Evolutionary conservation across 2,888 invertebrate genomes (phyloP).

Genomic region (Cremastinae sp.): DNA sequence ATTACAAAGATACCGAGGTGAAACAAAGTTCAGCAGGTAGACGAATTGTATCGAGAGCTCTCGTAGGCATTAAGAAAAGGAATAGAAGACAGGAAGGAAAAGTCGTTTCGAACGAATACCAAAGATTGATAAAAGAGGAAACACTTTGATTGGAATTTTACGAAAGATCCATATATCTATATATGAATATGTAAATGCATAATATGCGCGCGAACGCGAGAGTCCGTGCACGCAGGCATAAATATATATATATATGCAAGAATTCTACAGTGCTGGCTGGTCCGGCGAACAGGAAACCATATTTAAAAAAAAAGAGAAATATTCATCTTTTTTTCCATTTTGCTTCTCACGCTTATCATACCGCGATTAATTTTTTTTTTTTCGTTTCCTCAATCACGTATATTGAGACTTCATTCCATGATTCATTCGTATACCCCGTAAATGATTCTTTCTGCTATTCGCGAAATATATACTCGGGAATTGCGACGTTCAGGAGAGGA

Average conservation of each 20-base stretch:
- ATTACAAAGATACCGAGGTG: too few species aligned
- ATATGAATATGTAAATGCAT: slow-evolving; percentile 45
- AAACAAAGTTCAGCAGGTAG: too few species aligned
- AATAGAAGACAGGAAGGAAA: not conserved
- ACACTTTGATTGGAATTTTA: slow-evolving; percentile 7
- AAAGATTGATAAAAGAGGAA: slow-evolving; percentile 45
- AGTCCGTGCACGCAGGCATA: not conserved
- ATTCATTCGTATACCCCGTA: too few species aligned
- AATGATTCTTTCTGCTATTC: too few species aligned
- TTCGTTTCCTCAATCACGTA: too few species aligned
- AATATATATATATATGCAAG: not conserved
- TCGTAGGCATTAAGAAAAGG: not conserved
- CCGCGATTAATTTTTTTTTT: too few species aligned
- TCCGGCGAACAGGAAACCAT: slow-evolving; percentile 67
- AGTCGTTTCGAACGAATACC: slow-evolving; percentile 48
- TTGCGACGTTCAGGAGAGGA: too few species aligned
- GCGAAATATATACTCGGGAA: too few species aligned
- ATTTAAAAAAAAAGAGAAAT: slow-evolving; percentile 47
- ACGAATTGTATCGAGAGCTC: not conserved
- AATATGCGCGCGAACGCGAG: not conserved
- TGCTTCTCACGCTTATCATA: too few species aligned
- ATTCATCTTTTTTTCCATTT: slow-evolving; percentile 1
- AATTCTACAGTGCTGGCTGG: slow-evolving; percentile 72
- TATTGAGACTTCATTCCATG: too few species aligned
- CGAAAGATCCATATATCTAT: slow-evolving; percentile 22